Percentiles rank a stretch among this genome's conserved stretches.
Conservation (phyloP, 2,797 vertebrate genomes). For the Petrocephalus schoutedeni region DNA sequence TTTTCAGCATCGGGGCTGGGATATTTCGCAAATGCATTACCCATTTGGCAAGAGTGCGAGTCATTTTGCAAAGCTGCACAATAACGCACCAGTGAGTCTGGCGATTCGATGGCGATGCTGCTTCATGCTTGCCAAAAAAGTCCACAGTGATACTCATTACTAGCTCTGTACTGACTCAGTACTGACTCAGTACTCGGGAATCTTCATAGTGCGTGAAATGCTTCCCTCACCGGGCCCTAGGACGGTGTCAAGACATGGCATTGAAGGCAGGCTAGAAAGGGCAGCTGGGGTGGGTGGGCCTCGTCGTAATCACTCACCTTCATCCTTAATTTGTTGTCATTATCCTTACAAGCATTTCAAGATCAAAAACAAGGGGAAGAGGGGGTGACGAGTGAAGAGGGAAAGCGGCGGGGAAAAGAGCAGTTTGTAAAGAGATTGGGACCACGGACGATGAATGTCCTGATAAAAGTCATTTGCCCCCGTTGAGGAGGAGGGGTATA, state of each 20-base stretch:
- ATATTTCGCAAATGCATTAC: neutral
- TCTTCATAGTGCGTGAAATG: conserved; percentile 28
- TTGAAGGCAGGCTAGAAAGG: conserved; percentile 62
- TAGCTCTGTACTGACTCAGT: neutral
- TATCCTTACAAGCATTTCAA: conserved; percentile 72
- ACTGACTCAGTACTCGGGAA: neutral
- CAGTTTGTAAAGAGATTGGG: conserved; percentile 38
- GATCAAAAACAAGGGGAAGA: conserved; percentile 70
- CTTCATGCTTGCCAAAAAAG: neutral
- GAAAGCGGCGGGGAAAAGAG: conserved; percentile 37
- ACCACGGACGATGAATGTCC: conserved; percentile 14
- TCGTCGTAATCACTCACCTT: conserved; percentile 73
- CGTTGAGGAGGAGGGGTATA: conserved; percentile 51
- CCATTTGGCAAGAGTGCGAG: neutral
- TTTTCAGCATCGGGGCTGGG: neutral
- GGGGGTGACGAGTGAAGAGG: conserved; percentile 64
- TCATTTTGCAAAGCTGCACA: neutral
- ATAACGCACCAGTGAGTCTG: neutral
- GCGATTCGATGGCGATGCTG: neutral
- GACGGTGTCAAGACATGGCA: conserved; percentile 62
- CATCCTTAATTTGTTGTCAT: conserved; percentile 76
- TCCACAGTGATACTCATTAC: neutral
- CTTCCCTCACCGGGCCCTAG: conserved; percentile 58
- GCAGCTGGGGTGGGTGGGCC: conserved; percentile 73
- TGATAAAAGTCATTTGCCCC: conserved; percentile 52